Percentiles rank a stretch among this genome's conserved stretches.
Evolutionary conservation across 30 jellyfish, hydroid and myxozoan species (phyloP).

Genomic region (Clytia hemisphaerica): DNA sequence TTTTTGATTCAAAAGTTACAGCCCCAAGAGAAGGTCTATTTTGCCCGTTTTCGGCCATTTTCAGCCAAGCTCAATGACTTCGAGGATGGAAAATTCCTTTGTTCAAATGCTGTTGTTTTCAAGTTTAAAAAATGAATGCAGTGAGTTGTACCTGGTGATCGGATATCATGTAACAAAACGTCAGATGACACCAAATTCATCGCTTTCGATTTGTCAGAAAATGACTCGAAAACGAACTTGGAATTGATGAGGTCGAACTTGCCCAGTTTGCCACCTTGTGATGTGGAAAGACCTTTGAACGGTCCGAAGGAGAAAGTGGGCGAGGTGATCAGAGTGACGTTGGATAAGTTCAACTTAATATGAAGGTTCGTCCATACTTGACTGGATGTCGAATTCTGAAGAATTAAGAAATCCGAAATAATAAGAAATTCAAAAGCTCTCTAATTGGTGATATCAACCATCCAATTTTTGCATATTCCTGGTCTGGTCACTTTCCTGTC

Average conservation of each 20-base stretch:
- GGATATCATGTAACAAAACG: constrained; percentile 79
- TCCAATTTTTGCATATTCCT: no score
- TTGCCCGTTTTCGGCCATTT: no score
- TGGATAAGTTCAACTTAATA: constrained; percentile 67
- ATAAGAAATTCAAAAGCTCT: neutral
- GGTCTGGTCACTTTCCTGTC: no score
- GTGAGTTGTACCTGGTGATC: constrained; percentile 52
- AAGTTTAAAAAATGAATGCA: no score
- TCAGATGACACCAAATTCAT: constrained; percentile 91
- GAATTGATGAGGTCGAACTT: constrained; percentile 77
- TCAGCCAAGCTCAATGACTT: no score
- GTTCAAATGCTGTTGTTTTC: no score
- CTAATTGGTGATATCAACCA: no score
- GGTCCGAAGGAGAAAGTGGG: constrained; percentile 89
- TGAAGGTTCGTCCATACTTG: constrained; percentile 94
- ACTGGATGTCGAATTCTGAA: constrained; percentile 54
- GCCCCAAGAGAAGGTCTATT: no score
- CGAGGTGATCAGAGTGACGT: constrained; percentile 70
- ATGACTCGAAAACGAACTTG: constrained; percentile 74
- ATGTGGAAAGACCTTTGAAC: constrained; percentile 23
- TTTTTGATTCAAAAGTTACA: no score
- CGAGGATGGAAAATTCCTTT: no score
- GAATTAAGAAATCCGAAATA: neutral
- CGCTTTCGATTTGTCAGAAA: constrained; percentile 95
- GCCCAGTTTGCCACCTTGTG: constrained; percentile 63